Base-by-base conservation (phyloP, 2,113 vertebrate genomes). In the Oreochromis niloticus region DNA sequence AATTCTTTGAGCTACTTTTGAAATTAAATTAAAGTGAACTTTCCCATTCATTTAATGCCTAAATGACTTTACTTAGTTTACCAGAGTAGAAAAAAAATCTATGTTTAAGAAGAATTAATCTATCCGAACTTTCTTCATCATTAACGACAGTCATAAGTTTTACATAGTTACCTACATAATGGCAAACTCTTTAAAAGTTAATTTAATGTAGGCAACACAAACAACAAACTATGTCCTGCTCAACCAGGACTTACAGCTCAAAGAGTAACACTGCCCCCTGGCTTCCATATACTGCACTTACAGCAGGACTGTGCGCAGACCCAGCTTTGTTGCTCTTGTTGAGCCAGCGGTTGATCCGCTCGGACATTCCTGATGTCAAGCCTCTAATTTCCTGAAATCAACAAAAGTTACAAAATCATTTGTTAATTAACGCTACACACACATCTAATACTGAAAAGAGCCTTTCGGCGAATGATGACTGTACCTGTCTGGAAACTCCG, bases 271-370 rank as follows among this genome's bases (percentile, higher is more conserved):
- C 91, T 93, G 92, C 90, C 94, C 87, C 85, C 95, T 95, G 86
- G 88, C 79, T 17, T 85, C 36, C 39, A 85, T 3, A 9, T 46
- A 30, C 19, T 34, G 2, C 19, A 88, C 93, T 92, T 73, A 96
- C 96, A 81, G 90, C 79, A 13, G 91, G 71, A 59, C 22, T 86
- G 11, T 88, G 87, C 16, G 90, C 78, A 19, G 92, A 89, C 13
- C 84, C 93, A 7, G 88, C 3, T 13, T 82, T 95, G 89, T 96
- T 96, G 66, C 92, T 90, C 91, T 95, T 96, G 91, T 94, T 96
- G 89, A 98, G 94, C 97, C 97, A 98, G 79, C 97, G 96, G 80
- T 97, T 98, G 84, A 99, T 97, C 24, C 96, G 96, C 2, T 97
- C 97, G 1, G 97, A 97, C 89, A 98, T 96, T 0, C 96, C 96